Percentiles rank a stretch among this genome's conserved stretches.
Conservation (phyloP, 2,888 invertebrate genomes). For the Agrilus biguttatus region DNA sequence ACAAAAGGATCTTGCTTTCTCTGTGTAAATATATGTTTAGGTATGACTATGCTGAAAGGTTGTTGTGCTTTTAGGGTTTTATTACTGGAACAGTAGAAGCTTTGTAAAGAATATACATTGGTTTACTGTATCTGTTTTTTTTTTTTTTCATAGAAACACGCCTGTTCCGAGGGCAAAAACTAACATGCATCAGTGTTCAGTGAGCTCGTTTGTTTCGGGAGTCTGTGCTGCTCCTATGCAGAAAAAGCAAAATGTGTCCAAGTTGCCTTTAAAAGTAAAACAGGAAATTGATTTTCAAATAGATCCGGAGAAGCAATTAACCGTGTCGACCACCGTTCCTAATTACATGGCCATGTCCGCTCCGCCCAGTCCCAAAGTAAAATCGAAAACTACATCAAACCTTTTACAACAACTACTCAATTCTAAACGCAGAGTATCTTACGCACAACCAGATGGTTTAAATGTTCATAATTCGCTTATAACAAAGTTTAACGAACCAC, state of each 20-base stretch:
- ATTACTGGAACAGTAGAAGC: too few relatives aligned
- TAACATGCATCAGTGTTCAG: conserved; percentile 38
- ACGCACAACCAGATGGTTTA: conserved; percentile 24
- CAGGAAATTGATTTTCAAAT: conserved; percentile 22
- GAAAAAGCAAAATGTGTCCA: conserved; percentile 9
- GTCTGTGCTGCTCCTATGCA: conserved; percentile 8
- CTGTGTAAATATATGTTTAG: too few relatives aligned
- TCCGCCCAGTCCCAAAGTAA: conserved; percentile 48
- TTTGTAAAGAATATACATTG: too few relatives aligned
- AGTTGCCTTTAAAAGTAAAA: conserved; percentile 16
- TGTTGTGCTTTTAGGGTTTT: too few relatives aligned
- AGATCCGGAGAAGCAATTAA: conserved; percentile 14
- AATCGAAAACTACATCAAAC: conserved; percentile 15
- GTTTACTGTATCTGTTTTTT: too few relatives aligned
- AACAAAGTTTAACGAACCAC: conserved; percentile 31
- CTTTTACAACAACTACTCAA: conserved; percentile 34
- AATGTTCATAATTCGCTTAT: conserved; percentile 1
- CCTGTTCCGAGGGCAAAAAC: conserved; percentile 54
- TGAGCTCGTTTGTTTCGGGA: conserved; percentile 12
- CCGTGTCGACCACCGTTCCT: conserved; percentile 7
- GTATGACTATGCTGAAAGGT: too few relatives aligned
- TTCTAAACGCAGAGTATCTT: conserved; percentile 33
- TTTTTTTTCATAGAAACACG: conserved; percentile 37
- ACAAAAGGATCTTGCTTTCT: too few relatives aligned
- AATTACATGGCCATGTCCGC: conserved; percentile 44